These are phyloP conservation scores for Dendronephthya gigantea DNA, from an alignment of 64 coral and sea anemone genomes.

Conservation along the genomic window DNA sequence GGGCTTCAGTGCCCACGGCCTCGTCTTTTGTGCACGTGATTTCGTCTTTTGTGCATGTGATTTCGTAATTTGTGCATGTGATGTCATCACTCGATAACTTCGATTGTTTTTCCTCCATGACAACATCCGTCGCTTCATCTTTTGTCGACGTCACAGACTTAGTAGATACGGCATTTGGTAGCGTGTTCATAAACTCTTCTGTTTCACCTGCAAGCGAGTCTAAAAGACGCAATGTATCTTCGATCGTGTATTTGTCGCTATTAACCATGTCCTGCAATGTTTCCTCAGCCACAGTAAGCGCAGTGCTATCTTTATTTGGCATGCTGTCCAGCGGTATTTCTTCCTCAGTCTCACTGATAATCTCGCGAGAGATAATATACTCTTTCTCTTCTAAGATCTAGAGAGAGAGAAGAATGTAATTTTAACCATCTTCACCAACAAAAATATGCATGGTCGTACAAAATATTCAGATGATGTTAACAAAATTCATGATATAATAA, in stretches of 20 bases:
- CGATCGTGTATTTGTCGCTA: neutral
- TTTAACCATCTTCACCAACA: too few relatives aligned
- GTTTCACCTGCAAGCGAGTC: too few relatives aligned
- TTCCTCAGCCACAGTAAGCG: neutral
- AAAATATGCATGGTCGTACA: too few relatives aligned
- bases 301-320: too few relatives aligned
- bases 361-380: neutral
- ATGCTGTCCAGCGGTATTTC: neutral
- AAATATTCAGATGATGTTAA: too few relatives aligned
- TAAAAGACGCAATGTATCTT: neutral
- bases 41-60: neutral
- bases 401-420: too few relatives aligned
- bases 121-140: neutral
- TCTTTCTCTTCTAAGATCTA: neutral
- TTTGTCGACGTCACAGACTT: neutral
- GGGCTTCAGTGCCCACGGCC: too few relatives aligned
- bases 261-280: neutral
- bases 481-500: too few relatives aligned
- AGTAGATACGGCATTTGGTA: too few relatives aligned
- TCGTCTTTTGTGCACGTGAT: neutral
- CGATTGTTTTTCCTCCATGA: neutral
- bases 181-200: too few relatives aligned
- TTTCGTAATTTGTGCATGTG: neutral
- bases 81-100: neutral
- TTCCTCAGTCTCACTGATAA: neutral